These are phyloP conservation scores for Euleptes europaea DNA, from an alignment of 2,113 vertebrate species.

Conservation along the genomic window DNA sequence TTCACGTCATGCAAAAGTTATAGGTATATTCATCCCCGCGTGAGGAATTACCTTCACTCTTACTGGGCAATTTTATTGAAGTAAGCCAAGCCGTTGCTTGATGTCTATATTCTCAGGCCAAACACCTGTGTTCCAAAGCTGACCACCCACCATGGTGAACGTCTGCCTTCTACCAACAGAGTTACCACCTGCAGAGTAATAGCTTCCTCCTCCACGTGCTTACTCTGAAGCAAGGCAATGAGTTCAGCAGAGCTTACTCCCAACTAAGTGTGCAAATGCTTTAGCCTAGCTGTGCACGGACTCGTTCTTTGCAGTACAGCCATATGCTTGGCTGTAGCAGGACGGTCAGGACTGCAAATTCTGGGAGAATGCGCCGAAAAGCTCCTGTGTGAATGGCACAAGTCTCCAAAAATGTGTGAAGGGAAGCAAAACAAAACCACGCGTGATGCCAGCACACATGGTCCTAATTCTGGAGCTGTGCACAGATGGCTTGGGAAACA, in stretches of 20 bases:
- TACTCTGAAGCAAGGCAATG: not conserved
- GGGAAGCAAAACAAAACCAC: not conserved
- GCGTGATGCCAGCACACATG: not conserved
- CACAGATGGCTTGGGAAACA: not conserved
- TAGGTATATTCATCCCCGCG: not conserved
- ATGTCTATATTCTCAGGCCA: not conserved
- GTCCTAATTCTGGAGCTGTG: too few species aligned
- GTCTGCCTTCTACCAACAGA: not conserved
- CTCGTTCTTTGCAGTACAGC: not conserved
- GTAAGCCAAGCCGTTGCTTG: not conserved
- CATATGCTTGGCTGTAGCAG: not conserved
- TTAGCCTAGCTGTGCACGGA: not conserved
- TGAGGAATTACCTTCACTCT: not conserved
- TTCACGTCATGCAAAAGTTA: not conserved
- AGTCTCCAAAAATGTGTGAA: not conserved
- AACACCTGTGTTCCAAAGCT: not conserved
- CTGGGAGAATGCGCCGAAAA: slow-evolving; percentile 13
- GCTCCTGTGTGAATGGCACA: not conserved
- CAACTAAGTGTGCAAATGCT: not conserved
- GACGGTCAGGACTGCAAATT: not conserved
- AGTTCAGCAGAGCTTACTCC: not conserved
- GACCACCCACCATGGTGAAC: not conserved
- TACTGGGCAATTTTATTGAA: not conserved
- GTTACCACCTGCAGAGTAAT: not conserved
- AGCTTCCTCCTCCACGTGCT: not conserved